These are phyloP conservation scores for Stichodactyla helianthus DNA, from an alignment of 64 coral and sea anemone species.

Conservation along the genomic window DNA sequence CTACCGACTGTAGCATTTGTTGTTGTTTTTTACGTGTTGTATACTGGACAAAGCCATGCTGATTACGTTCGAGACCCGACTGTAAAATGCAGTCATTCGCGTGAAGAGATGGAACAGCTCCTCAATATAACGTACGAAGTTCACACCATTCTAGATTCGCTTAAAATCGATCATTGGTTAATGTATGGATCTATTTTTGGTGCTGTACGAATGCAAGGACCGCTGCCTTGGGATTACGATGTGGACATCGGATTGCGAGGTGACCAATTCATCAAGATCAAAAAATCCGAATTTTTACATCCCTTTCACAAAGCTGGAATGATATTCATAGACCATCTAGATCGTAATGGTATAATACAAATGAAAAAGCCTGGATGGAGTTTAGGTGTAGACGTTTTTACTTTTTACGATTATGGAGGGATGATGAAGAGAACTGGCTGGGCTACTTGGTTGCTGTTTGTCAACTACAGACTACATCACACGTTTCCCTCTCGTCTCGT, in stretches of 20 bases:
- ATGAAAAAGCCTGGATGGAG: not conserved
- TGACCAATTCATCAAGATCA: conserved; percentile 8
- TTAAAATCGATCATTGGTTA: conserved; percentile 50
- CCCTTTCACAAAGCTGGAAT: conserved; percentile 30
- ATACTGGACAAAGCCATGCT: conserved; percentile 8
- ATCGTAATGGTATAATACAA: not conserved
- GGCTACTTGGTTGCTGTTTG: conserved; percentile 40
- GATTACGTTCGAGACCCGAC: conserved; percentile 1
- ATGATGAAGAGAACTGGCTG: conserved; percentile 61
- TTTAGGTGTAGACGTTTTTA: conserved; percentile 59
- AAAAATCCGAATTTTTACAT: conserved; percentile 15
- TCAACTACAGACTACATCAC: conserved; percentile 52
- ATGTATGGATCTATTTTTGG: conserved; percentile 65
- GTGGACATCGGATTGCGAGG: conserved; percentile 53
- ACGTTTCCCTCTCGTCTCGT: conserved; percentile 62
- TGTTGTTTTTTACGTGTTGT: conserved; percentile 1
- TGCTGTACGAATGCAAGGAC: conserved; percentile 16
- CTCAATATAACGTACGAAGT: conserved; percentile 37
- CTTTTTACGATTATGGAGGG: conserved; percentile 51
- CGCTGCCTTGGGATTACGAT: conserved; percentile 61
- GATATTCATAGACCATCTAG: not conserved
- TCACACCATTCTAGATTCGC: conserved; percentile 34
- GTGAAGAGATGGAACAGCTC: conserved; percentile 46
- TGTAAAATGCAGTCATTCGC: not conserved
- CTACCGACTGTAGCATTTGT: not conserved